Conservation (phyloP, 2,888 invertebrate species). For the Xiphydria camelus region DNA sequence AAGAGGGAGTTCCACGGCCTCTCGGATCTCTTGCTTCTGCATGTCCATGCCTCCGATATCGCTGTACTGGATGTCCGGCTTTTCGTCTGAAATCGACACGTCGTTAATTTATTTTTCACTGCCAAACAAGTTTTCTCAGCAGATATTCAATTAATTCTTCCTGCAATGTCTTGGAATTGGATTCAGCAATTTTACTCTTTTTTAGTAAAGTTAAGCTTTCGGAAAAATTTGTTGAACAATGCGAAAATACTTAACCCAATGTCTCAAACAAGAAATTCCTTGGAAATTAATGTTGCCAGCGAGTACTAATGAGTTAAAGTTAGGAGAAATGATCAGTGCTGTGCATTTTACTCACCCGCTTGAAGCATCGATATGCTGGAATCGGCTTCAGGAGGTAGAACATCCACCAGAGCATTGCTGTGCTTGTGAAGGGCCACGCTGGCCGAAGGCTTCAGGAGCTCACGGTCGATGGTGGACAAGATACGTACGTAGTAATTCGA, state of each 20-base stretch:
- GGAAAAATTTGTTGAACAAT: too few relatives aligned
- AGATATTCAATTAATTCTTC: too few relatives aligned
- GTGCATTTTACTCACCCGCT: conserved; percentile 73
- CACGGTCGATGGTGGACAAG: conserved; percentile 96
- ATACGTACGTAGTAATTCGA: conserved; percentile 99
- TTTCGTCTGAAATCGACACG: too few relatives aligned
- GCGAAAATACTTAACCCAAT: too few relatives aligned
- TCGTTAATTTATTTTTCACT: too few relatives aligned
- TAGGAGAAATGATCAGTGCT: not conserved
- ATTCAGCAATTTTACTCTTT: too few relatives aligned
- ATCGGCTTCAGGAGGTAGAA: conserved; percentile 97
- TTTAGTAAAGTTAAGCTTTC: too few relatives aligned
- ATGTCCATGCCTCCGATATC: conserved; percentile 99
- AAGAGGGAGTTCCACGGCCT: conserved; percentile 96
- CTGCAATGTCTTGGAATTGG: too few relatives aligned
- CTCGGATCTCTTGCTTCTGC: conserved; percentile 98
- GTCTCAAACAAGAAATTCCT: too few relatives aligned
- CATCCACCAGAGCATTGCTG: conserved; percentile 99
- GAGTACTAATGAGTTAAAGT: too few relatives aligned
- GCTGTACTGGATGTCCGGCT: conserved; percentile 95
- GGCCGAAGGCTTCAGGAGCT: conserved; percentile 95
- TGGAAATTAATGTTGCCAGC: too few relatives aligned
- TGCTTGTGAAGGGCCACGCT: conserved; percentile 99
- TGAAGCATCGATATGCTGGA: conserved; percentile 98
- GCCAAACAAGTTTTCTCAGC: too few relatives aligned